Percentiles rank a stretch among this genome's conserved stretches.
These are phyloP conservation scores for Mellivora capensis DNA, from an alignment of 2,113 vertebrate genomes.

Conservation along the genomic window DNA sequence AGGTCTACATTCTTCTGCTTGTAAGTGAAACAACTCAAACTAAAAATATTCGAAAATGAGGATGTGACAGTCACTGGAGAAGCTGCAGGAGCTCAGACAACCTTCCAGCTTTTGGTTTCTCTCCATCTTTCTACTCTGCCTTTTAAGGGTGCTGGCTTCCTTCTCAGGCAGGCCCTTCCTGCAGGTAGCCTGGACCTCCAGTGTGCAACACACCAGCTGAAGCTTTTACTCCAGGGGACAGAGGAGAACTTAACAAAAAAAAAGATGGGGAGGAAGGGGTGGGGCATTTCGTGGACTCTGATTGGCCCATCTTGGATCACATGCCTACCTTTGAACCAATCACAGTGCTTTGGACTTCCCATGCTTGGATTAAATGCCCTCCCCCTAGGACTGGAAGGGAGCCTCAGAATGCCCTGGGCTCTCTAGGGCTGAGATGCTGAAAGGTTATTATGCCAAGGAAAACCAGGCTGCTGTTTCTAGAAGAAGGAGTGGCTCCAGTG, in stretches of 20 bases:
- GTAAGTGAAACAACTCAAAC: not conserved
- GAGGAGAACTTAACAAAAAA: not conserved
- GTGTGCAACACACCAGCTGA: not conserved
- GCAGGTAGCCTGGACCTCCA: not conserved
- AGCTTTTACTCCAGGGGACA: not conserved
- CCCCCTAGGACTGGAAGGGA: not conserved
- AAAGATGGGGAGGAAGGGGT: rapidly evolving
- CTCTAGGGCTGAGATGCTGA: not conserved
- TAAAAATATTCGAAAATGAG: not conserved
- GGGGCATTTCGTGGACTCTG: not conserved
- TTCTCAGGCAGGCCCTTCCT: not conserved
- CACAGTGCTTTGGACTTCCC: not conserved
- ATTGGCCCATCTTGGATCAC: not conserved
- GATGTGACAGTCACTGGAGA: not conserved
- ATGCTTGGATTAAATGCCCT: not conserved
- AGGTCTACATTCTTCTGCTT: not conserved
- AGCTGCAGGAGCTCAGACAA: not conserved
- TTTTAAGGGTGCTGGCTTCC: not conserved
- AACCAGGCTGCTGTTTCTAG: not conserved
- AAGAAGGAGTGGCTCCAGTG: not conserved
- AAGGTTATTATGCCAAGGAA: not conserved
- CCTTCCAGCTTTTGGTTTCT: not conserved
- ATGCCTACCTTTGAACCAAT: not conserved
- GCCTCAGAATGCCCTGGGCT: not conserved
- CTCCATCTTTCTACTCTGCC: not conserved